Percentiles rank a stretch among this genome's conserved stretches.
phyloP scores from a whole-genome alignment of 2,113 vertebrate species.

The Oreotragus oreotragus region DNA sequence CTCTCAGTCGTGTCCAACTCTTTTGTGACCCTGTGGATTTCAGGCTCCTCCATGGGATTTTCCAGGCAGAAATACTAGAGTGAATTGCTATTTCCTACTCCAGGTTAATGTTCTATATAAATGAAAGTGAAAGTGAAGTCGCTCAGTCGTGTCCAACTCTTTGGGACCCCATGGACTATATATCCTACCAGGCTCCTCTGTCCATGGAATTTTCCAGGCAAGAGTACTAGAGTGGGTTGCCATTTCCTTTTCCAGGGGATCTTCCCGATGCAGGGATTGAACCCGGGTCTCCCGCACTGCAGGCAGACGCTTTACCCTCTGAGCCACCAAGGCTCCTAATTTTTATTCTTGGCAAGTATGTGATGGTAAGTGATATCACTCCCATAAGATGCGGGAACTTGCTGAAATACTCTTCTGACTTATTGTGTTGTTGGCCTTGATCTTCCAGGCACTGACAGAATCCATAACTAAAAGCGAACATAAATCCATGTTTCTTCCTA shows the following conservation, averaged over 20 bases:
- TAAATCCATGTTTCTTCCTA: not conserved
- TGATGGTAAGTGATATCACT: not conserved
- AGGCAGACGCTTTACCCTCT: no score
- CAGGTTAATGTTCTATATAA: no score
- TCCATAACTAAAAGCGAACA: not conserved
- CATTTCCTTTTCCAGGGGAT: no score
- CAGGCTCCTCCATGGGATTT: not conserved
- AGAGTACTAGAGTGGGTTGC: no score
- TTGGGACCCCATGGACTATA: no score
- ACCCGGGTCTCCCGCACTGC: no score
- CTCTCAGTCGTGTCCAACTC: not conserved
- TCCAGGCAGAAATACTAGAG: not conserved
- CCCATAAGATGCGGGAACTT: not conserved
- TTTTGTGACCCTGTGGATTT: not conserved
- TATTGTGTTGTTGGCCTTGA: not conserved
- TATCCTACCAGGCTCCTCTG: no score
- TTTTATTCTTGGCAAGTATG: not conserved
- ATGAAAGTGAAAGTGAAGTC: no score
- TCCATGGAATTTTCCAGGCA: no score
- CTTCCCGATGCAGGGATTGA: no score
- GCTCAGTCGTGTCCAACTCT: no score
- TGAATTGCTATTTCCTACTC: not conserved
- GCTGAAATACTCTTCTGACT: not conserved
- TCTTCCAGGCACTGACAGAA: not conserved
- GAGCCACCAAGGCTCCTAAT: not conserved